phyloP scores from a whole-genome alignment of 2,797 vertebrate species.

The Agapornis canus region DNA sequence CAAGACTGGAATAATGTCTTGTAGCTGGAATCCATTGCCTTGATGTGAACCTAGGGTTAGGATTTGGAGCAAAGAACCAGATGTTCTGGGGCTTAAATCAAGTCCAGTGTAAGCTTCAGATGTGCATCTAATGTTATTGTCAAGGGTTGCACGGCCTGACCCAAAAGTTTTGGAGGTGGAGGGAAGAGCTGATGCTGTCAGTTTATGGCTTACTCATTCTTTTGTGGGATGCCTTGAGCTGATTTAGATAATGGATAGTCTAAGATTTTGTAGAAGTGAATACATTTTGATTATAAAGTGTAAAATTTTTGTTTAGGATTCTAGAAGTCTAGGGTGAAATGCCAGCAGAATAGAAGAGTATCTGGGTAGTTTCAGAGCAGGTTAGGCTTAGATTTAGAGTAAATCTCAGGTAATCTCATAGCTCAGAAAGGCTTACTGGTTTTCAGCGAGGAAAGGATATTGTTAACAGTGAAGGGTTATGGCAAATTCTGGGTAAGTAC shows the following conservation, averaged over 20 bases:
- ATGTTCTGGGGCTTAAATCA: neutral
- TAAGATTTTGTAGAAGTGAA: neutral
- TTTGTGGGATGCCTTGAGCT: neutral
- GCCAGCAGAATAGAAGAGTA: neutral
- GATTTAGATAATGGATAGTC: neutral
- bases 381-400: constrained; percentile 11
- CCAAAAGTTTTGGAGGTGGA: neutral
- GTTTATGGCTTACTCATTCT: neutral
- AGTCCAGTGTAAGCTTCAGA: neutral
- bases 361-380: neutral
- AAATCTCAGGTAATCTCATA: constrained; percentile 37
- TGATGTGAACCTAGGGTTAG: neutral
- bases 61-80: neutral
- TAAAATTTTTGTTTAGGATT: neutral
- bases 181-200: neutral
- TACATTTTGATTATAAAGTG: neutral
- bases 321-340: neutral
- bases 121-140: neutral
- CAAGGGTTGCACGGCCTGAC: neutral
- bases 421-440: constrained; percentile 18
- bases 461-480: constrained; percentile 7
- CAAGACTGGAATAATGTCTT: neutral
- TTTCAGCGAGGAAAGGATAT: neutral
- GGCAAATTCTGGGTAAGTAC: neutral
- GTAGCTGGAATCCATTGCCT: neutral